Evolutionary conservation across 2,888 invertebrate species (phyloP).

Genomic region (Capitulum mitella): DNA sequence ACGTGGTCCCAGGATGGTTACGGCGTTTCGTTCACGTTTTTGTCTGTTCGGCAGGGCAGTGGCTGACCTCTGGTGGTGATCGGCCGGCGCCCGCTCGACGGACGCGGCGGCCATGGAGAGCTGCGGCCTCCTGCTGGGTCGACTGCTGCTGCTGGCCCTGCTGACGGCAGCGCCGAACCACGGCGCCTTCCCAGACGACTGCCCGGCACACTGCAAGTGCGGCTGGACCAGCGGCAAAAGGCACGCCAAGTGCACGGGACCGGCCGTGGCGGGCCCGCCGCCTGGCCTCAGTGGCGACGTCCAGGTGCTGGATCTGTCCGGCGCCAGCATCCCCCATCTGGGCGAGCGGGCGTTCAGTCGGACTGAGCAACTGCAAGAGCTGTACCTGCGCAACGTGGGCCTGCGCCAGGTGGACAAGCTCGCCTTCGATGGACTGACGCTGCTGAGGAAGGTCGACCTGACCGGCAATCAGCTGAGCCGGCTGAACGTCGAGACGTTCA

Average conservation of each 20-base stretch:
- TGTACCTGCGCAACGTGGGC: constrained; percentile 68
- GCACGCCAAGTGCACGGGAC: constrained; percentile 74
- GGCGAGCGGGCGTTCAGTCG: constrained; percentile 44
- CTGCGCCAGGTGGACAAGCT: constrained; percentile 68
- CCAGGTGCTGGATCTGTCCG: constrained; percentile 76
- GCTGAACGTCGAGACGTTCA: constrained; percentile 68
- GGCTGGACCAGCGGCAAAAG: constrained; percentile 78
- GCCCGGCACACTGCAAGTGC: constrained; percentile 76
- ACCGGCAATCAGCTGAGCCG: constrained; percentile 62
- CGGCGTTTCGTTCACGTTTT: too few relatives aligned
- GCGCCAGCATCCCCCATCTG: constrained; percentile 66
- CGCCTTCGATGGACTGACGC: constrained; percentile 77
- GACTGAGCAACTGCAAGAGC: constrained; percentile 74
- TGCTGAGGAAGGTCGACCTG: constrained; percentile 77
- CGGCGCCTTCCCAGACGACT: constrained; percentile 40
- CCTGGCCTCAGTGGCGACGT: constrained; percentile 64
- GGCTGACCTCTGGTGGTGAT: too few relatives aligned
- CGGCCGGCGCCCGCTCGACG: too few relatives aligned
- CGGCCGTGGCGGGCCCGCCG: constrained; percentile 71
- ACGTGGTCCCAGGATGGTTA: too few relatives aligned
- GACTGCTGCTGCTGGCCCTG: constrained; percentile 39
- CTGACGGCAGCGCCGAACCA: constrained; percentile 47
- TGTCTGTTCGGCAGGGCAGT: too few relatives aligned
- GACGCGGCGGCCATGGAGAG: too few relatives aligned
- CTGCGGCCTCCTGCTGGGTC: too few relatives aligned